Evolutionary conservation across 2,888 invertebrate genomes (phyloP).

Genomic region (Pollenia griseotomentosa): DNA sequence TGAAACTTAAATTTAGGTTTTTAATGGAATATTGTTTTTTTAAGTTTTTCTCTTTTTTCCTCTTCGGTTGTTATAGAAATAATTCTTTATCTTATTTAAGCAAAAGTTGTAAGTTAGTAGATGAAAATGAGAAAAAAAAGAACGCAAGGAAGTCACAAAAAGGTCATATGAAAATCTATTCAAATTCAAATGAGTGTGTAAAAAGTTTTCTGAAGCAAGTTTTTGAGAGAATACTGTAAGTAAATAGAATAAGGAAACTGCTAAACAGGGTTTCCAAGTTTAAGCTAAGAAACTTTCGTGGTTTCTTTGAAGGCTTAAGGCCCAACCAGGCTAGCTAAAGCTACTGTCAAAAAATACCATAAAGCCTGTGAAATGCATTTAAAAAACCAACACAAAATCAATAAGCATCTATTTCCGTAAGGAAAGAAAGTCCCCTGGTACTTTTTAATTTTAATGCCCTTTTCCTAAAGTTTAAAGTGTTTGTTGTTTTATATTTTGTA

Average conservation of each 20-base stretch:
- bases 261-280: no score
- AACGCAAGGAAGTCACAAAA: conserved; percentile 25
- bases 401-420: no score
- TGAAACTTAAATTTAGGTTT: conserved; percentile 55
- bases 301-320: no score
- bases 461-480: background rate
- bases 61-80: conserved; percentile 9
- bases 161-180: conserved; percentile 57
- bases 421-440: no score
- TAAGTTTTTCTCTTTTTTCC: background rate
- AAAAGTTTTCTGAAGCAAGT: background rate
- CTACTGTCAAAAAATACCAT: no score
- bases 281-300: no score
- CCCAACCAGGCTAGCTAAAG: no score
- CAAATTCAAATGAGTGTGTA: conserved; percentile 57
- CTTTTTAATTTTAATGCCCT: background rate
- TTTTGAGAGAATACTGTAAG: background rate
- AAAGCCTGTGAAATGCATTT: no score
- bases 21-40: conserved; percentile 65
- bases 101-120: conserved; percentile 38
- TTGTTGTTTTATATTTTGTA: background rate
- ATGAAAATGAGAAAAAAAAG: background rate
- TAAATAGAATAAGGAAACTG: background rate
- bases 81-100: conserved; percentile 62
- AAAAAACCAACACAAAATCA: no score